A percentile compares a stretch with the other conserved stretches of the same genome.
These are phyloP conservation scores for Microtus oregoni DNA, from an alignment of 2,113 vertebrate species.

Conservation along the genomic window DNA sequence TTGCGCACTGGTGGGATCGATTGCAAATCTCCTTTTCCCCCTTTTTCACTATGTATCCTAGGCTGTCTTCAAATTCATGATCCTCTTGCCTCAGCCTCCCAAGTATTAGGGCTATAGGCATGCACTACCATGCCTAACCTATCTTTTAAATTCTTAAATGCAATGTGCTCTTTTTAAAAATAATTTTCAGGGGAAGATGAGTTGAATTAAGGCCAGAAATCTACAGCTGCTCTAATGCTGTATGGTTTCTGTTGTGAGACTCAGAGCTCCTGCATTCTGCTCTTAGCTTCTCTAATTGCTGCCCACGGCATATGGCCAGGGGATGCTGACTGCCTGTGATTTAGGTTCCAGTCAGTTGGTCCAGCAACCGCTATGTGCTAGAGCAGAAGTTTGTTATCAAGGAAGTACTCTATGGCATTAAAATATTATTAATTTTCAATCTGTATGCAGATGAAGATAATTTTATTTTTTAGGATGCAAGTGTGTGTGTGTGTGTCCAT, in stretches of 20 bases:
- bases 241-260: background rate
- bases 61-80: background rate
- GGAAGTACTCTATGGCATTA: background rate
- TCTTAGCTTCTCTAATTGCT: background rate
- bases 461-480: background rate
- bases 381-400: background rate
- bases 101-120: background rate
- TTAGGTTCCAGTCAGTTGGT: background rate
- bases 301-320: background rate
- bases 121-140: background rate
- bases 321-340: background rate
- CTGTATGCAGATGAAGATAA: background rate
- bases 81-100: background rate
- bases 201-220: conserved; percentile 13
- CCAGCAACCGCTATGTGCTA: background rate
- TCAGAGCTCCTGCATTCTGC: background rate
- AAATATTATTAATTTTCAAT: conserved; percentile 35
- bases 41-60: background rate
- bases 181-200: background rate
- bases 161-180: background rate
- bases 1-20: background rate
- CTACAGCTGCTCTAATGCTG: background rate
- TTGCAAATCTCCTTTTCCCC: background rate
- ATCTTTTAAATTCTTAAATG: conserved; percentile 38
- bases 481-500: background rate